phyloP scores from a whole-genome alignment of 2,888 invertebrate genomes.

The Allacma fusca region DNA sequence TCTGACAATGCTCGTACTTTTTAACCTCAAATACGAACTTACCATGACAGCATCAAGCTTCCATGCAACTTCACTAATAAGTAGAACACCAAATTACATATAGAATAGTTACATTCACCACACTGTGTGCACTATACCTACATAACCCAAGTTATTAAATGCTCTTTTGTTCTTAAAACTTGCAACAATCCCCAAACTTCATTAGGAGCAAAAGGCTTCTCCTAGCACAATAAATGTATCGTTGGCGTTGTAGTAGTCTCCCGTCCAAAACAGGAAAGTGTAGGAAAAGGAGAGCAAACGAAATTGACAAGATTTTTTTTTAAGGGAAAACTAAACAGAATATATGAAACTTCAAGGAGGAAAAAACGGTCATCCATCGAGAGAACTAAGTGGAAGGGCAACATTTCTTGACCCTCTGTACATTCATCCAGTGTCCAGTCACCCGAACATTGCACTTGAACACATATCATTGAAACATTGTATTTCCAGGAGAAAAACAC shows the following conservation, averaged over 20 bases:
- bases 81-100: too few relatives aligned
- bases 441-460: not conserved
- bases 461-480: too few relatives aligned
- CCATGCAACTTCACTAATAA: not conserved
- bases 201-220: not conserved
- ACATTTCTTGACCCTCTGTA: conserved; percentile 27
- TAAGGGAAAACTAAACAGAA: not conserved
- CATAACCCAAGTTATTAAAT: not conserved
- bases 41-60: conserved; percentile 16
- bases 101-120: too few relatives aligned
- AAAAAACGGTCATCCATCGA: conserved; percentile 13
- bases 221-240: not conserved
- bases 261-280: not conserved
- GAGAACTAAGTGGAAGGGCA: conserved; percentile 33
- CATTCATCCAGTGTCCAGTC: conserved; percentile 32
- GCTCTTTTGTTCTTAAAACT: not conserved
- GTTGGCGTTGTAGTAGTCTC: not conserved
- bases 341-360: not conserved
- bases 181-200: not conserved
- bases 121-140: too few relatives aligned
- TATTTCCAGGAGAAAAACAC: not conserved
- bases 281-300: not conserved
- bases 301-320: conserved; percentile 9
- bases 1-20: not conserved
- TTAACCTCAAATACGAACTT: not conserved